Base-by-base conservation (phyloP, 2,888 invertebrate genomes). In the Scelioninae gen. 1 region DNA sequence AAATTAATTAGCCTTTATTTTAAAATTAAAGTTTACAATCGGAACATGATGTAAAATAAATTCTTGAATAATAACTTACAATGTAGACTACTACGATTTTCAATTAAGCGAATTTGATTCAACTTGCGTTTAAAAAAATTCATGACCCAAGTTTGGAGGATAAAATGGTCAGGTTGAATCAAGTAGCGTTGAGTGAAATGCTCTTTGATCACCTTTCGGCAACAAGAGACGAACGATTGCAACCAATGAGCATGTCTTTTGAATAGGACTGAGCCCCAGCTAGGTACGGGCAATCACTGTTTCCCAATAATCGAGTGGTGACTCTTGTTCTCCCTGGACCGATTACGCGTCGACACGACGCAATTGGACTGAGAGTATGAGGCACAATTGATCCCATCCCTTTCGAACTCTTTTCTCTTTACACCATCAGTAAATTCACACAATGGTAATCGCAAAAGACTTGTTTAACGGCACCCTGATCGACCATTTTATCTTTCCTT, bases 261-360 rank as follows among this genome's bases (percentile, higher is more conserved):
- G 75, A 81, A 81, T 77, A 68, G 72, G 43, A 51, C 38, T 9
- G 45, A 72, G 62, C 72, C 58, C 72, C 53, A 56, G 45, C 68
- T 71, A 49, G 65, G 80, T 63, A 60, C 72, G 72, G 72, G 84
- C 77, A 82, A 85, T 86, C 85, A 82, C 75, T 84, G 84, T 85
- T 85, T 85, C 83, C 82, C 84, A 68, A 84, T 85, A 85, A 86
- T 85, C 84, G 83, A 85, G 77, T 81, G 76, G 83, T 71, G 84
- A 85, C 85, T 81, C 85, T 81, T 72, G 75, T 68, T 81, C 83
- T 84, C 85, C 77, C 72, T 68, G 82, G 72, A 82, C 77, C 77
- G 83, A 83, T 85, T 86, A 84, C 84, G 84, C 84, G 84, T 83
- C 85, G 84, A 85, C 85, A 82, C 86, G 76, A 78, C 74, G 79